Conservation (phyloP, 2,113 vertebrate species). For the Prochilodus magdalenae region DNA sequence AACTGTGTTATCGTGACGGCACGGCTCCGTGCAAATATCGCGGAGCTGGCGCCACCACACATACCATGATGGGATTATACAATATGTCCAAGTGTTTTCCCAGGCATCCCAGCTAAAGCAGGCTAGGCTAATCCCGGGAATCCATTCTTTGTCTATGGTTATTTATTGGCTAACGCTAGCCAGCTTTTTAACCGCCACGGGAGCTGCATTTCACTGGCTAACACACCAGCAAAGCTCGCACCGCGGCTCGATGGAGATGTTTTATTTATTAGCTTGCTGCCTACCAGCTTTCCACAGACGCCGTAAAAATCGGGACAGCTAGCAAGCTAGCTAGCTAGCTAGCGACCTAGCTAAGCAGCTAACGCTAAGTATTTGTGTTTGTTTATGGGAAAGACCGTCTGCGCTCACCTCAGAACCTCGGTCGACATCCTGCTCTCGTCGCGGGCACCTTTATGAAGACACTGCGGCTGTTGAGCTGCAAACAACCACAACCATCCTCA, state of each 20-base stretch:
- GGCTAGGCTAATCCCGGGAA: not conserved
- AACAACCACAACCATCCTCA: not conserved
- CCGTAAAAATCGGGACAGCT: not conserved
- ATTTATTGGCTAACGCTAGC: not conserved
- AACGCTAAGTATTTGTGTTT: too few relatives aligned
- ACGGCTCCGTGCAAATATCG: too few relatives aligned
- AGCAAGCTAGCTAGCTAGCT: not conserved
- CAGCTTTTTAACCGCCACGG: not conserved
- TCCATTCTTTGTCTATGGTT: not conserved
- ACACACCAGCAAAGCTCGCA: not conserved
- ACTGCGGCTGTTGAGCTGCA: not conserved
- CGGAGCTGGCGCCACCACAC: too few relatives aligned
- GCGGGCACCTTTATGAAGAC: not conserved
- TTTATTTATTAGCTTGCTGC: too few relatives aligned
- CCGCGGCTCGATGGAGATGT: too few relatives aligned
- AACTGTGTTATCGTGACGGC: too few relatives aligned
- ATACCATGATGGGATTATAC: too few relatives aligned
- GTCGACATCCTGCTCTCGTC: conserved; percentile 49
- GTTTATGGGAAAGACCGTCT: too few relatives aligned
- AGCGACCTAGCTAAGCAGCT: not conserved
- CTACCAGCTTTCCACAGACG: too few relatives aligned
- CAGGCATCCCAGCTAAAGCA: too few relatives aligned
- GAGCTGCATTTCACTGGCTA: not conserved
- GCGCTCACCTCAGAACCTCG: conserved; percentile 53
- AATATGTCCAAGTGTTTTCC: too few relatives aligned